These are phyloP conservation scores for Emydura subglobosa DNA, from an alignment of 2,113 vertebrate species.

Conservation along the genomic window DNA sequence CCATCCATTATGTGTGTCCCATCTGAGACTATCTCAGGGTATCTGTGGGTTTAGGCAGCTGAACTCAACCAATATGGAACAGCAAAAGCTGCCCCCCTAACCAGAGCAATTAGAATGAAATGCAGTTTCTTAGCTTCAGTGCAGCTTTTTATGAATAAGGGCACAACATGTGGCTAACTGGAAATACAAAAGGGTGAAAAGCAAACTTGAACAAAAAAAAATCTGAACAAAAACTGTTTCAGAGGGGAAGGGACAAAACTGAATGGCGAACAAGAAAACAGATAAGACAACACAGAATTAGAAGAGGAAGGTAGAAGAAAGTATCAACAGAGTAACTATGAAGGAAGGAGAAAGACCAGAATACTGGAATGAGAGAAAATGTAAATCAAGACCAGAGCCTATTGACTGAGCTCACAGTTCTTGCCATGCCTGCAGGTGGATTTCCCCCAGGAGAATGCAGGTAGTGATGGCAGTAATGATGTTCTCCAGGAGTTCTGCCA, in stretches of 20 bases:
- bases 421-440: neutral
- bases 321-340: neutral
- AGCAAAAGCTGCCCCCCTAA: neutral
- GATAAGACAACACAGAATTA: neutral
- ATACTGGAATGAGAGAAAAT: neutral
- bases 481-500: constrained; percentile 20
- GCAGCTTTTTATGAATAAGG: neutral
- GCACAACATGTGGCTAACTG: neutral
- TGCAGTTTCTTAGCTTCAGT: neutral
- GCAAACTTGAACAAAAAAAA: neutral
- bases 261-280: neutral
- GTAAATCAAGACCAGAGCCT: neutral
- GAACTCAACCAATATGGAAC: neutral
- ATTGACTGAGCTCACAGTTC: constrained; percentile 1
- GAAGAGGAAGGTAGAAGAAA: neutral
- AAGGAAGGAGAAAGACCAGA: neutral
- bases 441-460: neutral
- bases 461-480: constrained; percentile 28
- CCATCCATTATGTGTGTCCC: neutral
- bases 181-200: neutral
- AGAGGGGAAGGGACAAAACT: neutral
- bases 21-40: neutral
- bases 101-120: neutral
- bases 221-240: neutral
- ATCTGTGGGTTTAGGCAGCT: neutral